A percentile compares a stretch with the other conserved stretches of the same genome.
Conservation (phyloP, 2,797 vertebrate species). For the Sardinella longiceps region DNA sequence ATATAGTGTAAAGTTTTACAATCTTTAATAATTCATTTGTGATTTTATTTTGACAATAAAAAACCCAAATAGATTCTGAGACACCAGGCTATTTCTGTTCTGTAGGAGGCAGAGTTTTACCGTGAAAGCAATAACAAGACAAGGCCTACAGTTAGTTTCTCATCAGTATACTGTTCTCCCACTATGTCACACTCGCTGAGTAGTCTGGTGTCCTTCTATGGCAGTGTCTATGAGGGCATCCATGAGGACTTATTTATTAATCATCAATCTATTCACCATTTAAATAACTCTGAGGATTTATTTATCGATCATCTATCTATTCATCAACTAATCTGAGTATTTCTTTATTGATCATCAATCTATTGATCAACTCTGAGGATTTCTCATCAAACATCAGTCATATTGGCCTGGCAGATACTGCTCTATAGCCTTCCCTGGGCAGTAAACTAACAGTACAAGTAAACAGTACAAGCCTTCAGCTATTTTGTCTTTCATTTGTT, state of each 20-base stretch:
- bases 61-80: not conserved
- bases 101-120: not conserved
- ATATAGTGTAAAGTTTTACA: not conserved
- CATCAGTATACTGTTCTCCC: not conserved
- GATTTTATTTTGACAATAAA: not conserved
- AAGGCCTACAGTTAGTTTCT: not conserved
- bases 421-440: not conserved
- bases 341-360: too few relatives aligned
- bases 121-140: not conserved
- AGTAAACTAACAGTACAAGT: not conserved
- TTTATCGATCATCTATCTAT: too few relatives aligned
- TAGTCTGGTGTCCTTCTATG: not conserved
- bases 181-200: too few relatives aligned
- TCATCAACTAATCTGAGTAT: too few relatives aligned
- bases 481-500: not conserved
- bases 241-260: too few relatives aligned
- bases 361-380: too few relatives aligned
- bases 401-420: not conserved
- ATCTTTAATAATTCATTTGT: constrained; percentile 3
- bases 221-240: not conserved
- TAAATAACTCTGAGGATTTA: too few relatives aligned
- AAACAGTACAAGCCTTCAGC: not conserved
- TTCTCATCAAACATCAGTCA: not conserved
- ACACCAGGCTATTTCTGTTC: not conserved
- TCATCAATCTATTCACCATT: too few relatives aligned